These are phyloP conservation scores for Neodiprion fabricii DNA, from an alignment of 1,140 invertebrate genomes.

Conservation along the genomic window DNA sequence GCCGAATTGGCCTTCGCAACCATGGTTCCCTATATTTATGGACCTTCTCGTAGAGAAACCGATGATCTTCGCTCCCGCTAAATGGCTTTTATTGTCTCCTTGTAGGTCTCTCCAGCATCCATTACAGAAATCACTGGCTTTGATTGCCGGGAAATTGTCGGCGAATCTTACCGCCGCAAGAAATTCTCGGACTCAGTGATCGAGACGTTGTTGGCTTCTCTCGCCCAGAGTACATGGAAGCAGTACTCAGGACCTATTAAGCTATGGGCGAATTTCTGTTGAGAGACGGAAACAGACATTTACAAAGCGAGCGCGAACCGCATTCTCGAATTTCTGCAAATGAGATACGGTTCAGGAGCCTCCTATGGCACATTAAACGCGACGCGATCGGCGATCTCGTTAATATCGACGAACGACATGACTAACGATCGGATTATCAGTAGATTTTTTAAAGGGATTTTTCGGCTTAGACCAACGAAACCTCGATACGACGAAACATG, in stretches of 20 bases:
- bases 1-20: slow-evolving; percentile 43
- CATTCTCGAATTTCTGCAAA: slow-evolving; percentile 16
- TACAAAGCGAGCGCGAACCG: neutral
- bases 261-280: slow-evolving; percentile 10
- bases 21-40: slow-evolving; percentile 35
- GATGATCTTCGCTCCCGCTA: slow-evolving; percentile 12
- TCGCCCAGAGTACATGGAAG: slow-evolving; percentile 17
- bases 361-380: slow-evolving; percentile 24
- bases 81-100: slow-evolving; percentile 18
- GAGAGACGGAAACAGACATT: neutral
- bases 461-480: slow-evolving; percentile 27
- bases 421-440: slow-evolving; percentile 21
- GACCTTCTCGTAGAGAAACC: slow-evolving; percentile 13
- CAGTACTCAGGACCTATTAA: slow-evolving; percentile 16
- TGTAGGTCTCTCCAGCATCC: slow-evolving; percentile 26
- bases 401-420: slow-evolving; percentile 12
- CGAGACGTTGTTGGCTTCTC: slow-evolving; percentile 18
- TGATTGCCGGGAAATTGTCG: slow-evolving; percentile 23
- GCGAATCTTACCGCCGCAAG: slow-evolving; percentile 16
- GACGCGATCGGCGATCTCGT: slow-evolving; percentile 20
- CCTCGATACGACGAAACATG: slow-evolving; percentile 36
- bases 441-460: slow-evolving; percentile 38
- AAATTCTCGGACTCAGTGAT: slow-evolving; percentile 16
- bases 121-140: neutral
- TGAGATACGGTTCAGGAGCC: slow-evolving; percentile 5